Evolutionary conservation across 2,797 vertebrate species (phyloP).

Genomic region (Pristis pectinata): DNA sequence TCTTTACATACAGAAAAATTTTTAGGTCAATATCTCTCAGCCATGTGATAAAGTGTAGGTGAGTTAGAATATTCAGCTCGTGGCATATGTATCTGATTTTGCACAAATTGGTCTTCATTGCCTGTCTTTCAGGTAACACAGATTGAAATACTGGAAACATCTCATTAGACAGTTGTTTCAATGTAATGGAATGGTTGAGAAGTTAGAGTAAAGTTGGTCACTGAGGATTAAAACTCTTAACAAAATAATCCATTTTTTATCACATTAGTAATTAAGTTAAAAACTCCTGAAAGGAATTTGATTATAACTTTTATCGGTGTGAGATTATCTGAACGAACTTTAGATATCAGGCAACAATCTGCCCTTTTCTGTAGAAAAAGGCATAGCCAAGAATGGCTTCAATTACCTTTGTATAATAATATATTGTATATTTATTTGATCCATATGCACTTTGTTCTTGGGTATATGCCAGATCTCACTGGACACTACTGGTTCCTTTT

Average conservation of each 20-base stretch:
- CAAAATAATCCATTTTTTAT: no score
- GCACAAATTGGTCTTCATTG: not conserved
- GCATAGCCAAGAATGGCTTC: not conserved
- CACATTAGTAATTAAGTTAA: not conserved
- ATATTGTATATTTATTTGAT: constrained; percentile 23
- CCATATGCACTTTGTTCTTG: not conserved
- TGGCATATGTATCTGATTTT: not conserved
- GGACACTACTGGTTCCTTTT: constrained; percentile 1
- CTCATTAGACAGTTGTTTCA: not conserved
- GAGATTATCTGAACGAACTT: not conserved
- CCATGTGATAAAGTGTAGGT: not conserved
- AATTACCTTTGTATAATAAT: not conserved
- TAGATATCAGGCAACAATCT: not conserved
- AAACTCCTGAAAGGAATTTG: not conserved
- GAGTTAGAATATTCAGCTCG: not conserved
- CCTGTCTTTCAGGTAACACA: not conserved
- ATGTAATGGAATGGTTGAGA: not conserved
- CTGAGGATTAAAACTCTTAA: not conserved
- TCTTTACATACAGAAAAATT: no score
- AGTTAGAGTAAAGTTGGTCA: not conserved
- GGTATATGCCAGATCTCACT: not conserved
- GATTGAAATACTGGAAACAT: not conserved
- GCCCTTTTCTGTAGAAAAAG: not conserved
- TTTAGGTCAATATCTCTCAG: not conserved
- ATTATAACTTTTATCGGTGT: not conserved